phyloP scores from a whole-genome alignment of 2,888 invertebrate genomes.

The Ormyrus nitidulus region DNA sequence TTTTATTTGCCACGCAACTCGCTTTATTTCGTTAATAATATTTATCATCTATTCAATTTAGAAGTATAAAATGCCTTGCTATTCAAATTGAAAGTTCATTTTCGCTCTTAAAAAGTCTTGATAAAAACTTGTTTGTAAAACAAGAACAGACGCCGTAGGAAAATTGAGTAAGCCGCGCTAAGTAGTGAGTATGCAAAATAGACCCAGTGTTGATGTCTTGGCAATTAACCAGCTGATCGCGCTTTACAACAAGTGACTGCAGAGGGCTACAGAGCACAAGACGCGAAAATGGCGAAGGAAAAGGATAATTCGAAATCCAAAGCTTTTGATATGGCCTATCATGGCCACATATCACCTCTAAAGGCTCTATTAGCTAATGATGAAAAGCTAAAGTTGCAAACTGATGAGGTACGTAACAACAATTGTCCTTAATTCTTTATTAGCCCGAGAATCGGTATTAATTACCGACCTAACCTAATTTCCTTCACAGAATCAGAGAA shows the following conservation, averaged over 20 bases:
- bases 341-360: slow-evolving; percentile 83
- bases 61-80: no score
- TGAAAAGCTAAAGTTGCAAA: slow-evolving; percentile 74
- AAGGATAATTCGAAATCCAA: slow-evolving; percentile 19
- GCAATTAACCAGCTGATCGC: no score
- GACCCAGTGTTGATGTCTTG: not conserved
- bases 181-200: not conserved
- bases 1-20: not conserved
- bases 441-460: no score
- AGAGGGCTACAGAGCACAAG: slow-evolving; percentile 1
- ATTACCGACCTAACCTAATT: slow-evolving; percentile 45
- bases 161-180: not conserved
- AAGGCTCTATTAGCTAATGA: slow-evolving; percentile 80
- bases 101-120: no score
- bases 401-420: slow-evolving; percentile 76
- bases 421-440: no score
- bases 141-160: no score
- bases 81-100: no score
- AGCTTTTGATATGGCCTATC: slow-evolving; percentile 82
- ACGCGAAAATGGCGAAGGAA: slow-evolving; percentile 29
- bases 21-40: no score
- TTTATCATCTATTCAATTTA: no score
- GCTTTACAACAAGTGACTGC: not conserved
- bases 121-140: no score
- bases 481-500: slow-evolving; percentile 81